Conservation (phyloP, 2,888 invertebrate genomes). For the Ommatoiulus sabulosus region DNA sequence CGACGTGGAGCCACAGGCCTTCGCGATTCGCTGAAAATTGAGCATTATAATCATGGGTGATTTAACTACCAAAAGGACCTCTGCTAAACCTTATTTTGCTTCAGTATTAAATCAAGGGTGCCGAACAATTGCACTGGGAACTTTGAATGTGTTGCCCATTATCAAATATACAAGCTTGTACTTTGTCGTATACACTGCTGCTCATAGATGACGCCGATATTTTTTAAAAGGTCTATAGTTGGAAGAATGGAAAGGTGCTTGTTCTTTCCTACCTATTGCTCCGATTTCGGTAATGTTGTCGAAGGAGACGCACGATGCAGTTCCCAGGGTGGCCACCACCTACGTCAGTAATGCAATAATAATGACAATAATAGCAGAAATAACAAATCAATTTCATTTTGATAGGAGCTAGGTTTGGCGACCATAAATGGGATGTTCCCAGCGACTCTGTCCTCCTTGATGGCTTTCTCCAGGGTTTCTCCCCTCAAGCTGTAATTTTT, state of each 20-base stretch:
- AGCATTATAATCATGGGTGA: not conserved
- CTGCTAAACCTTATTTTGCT: too few relatives aligned
- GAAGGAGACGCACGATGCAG: conserved; percentile 95
- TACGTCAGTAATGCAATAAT: conserved; percentile 65
- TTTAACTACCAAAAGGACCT: too few relatives aligned
- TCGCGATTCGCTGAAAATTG: conserved; percentile 69
- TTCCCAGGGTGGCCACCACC: conserved; percentile 90
- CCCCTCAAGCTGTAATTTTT: conserved; percentile 77
- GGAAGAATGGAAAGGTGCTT: too few relatives aligned
- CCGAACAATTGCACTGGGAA: too few relatives aligned
- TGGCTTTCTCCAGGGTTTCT: conserved; percentile 76
- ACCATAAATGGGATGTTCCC: conserved; percentile 92
- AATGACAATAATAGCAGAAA: too few relatives aligned
- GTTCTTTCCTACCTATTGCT: conserved; percentile 75
- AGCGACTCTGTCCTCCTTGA: conserved; percentile 80
- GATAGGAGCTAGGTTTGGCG: conserved; percentile 67
- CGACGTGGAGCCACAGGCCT: conserved; percentile 85
- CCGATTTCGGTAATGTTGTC: conserved; percentile 88
- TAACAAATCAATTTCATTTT: too few relatives aligned
- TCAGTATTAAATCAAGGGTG: too few relatives aligned
- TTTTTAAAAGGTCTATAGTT: too few relatives aligned
- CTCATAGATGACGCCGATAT: too few relatives aligned
- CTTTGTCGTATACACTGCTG: too few relatives aligned
- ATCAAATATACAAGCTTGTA: too few relatives aligned
- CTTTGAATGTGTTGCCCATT: too few relatives aligned